phyloP scores from a whole-genome alignment of 2,888 invertebrate species.

The Zaprionus bogoriensis region DNA sequence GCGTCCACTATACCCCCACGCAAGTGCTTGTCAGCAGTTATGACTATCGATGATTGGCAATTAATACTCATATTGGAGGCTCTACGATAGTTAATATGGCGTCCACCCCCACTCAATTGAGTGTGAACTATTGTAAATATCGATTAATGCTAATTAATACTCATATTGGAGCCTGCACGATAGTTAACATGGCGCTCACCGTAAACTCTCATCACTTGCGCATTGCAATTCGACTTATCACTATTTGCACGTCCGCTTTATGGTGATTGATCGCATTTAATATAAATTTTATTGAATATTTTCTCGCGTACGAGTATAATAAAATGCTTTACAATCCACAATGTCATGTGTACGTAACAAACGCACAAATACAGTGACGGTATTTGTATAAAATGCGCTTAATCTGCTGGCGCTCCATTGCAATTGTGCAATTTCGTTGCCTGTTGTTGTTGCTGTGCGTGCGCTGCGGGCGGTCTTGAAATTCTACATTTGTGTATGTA shows the following conservation, averaged over 20 bases:
- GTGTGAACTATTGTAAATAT: no score
- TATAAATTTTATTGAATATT: conserved; percentile 7
- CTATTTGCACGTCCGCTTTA: no score
- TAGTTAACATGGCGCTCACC: background rate
- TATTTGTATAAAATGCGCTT: background rate
- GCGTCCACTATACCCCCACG: background rate
- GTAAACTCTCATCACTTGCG: background rate
- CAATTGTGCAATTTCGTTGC: conserved; percentile 32
- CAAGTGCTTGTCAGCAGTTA: no score
- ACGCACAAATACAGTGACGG: background rate
- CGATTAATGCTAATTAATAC: no score
- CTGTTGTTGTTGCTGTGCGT: background rate
- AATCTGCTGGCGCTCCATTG: conserved; percentile 24
- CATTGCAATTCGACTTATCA: no score
- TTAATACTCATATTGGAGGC: no score
- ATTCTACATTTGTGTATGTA: conserved; percentile 28
- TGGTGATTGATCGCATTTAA: conserved; percentile 1
- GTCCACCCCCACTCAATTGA: no score
- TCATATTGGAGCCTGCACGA: background rate
- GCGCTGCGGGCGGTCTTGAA: conserved; percentile 25
- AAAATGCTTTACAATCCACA: background rate
- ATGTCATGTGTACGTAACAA: background rate
- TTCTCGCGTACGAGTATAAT: background rate
- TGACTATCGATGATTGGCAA: no score
- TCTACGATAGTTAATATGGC: no score